A percentile compares a stretch with the other conserved stretches of the same genome.
Conservation (phyloP, 2,113 vertebrate species). For the Marmota flaviventris region DNA sequence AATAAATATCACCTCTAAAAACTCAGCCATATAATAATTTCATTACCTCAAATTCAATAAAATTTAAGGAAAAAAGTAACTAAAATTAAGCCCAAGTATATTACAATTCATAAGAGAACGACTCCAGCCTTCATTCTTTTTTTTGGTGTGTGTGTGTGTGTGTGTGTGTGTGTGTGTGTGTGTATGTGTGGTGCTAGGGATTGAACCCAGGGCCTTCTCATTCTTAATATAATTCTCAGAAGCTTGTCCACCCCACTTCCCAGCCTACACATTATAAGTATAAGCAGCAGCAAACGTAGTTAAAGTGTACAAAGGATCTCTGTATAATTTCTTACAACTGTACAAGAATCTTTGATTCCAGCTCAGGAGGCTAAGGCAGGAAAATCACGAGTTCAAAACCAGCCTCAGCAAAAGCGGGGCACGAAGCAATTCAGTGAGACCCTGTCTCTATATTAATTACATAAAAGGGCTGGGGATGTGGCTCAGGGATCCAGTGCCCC, state of each 20-base stretch:
- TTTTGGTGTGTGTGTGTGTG: too few species aligned
- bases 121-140: not conserved
- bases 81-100: not conserved
- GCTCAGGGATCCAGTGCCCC: too few species aligned
- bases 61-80: not conserved
- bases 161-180: too few species aligned
- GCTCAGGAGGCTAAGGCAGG: too few species aligned
- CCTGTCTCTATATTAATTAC: too few species aligned
- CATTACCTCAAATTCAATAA: slow-evolving; percentile 1
- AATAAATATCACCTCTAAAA: not conserved
- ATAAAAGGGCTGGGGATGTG: too few species aligned
- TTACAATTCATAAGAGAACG: not conserved
- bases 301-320: not conserved
- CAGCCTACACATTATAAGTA: not conserved
- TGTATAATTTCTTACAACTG: not conserved
- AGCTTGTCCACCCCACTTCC: not conserved
- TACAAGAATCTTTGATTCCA: not conserved
- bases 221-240: not conserved
- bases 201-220: too few species aligned
- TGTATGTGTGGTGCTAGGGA: too few species aligned
- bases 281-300: not conserved
- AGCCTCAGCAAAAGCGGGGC: too few species aligned
- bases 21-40: not conserved
- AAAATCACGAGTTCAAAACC: too few species aligned
- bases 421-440: too few species aligned